Evolutionary conservation across 1,140 invertebrate genomes (phyloP), one percentile per base, ranked within the genome.

Genomic region (Papilio polytes): DNA sequence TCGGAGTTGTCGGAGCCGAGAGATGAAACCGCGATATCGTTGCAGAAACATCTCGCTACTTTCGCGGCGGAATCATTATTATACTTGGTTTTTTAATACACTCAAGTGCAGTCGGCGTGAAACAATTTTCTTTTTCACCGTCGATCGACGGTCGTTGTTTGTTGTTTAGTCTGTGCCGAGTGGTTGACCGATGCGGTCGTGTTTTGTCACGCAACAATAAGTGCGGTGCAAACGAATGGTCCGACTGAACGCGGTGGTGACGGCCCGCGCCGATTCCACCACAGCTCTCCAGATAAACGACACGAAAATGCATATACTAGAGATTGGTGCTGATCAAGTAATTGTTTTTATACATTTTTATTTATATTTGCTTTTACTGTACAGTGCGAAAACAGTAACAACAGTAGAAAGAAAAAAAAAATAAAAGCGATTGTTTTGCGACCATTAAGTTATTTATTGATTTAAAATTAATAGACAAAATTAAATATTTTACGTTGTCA

Each of bases 91-190:
- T 88, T 93, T 94, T 91, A 92, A 92, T 91, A 90, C 90, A 90
- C 91, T 88, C 92, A 88, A 89, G 90, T 90, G 91, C 92, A 93
- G 86, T 84, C 87, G 88, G 90, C 92, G 92, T 94, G 92, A 94
- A 94, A 90, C 87, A 89, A 93, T 92, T 94, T 94, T 94, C 92
- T 94, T 93, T 92, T 91, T 94, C 87, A 90, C 88, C 84, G 82
- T 84, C 85, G 86, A 84, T 82, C 84, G 83, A 80, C 83, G 83
- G 82, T 80, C 82, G 77, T 51, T 56, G n/a, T 7, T 56, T 74
- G 74, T 82, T 81, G 80, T 80, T 82, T 90, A 92, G 91, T 92
- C 85, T 86, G 88, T 89, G 86, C 82, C 81, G 84, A 88, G 89
- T 88, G 85, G 78, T 87, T 84, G 86, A 82, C 44, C 87, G 86